A percentile compares a stretch with the other conserved stretches of the same genome.
These are phyloP conservation scores for Tangara arthus DNA, from an alignment of 2,797 vertebrate genomes.

Conservation along the genomic window DNA sequence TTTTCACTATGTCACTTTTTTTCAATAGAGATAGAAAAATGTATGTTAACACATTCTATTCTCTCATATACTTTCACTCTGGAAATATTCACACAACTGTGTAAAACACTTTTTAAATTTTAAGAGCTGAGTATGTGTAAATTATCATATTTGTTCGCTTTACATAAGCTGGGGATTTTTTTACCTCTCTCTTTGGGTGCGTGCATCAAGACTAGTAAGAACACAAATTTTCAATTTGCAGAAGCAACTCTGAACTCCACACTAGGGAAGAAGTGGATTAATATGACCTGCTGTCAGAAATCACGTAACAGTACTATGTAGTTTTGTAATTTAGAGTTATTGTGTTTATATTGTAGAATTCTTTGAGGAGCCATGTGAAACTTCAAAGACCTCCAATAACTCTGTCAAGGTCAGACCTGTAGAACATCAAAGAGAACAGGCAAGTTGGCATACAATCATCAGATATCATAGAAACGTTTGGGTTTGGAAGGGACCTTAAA, in stretches of 20 bases:
- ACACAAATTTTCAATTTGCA: background rate
- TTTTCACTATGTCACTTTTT: background rate
- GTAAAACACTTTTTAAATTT: background rate
- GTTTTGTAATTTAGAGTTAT: background rate
- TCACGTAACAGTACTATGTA: rapidly evolving
- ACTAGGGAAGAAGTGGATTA: background rate
- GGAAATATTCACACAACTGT: background rate
- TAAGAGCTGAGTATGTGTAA: background rate
- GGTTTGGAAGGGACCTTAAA: background rate
- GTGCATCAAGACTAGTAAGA: background rate
- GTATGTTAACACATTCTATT: background rate
- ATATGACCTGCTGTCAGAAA: background rate
- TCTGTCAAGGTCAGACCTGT: slow-evolving; percentile 45
- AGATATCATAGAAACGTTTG: background rate
- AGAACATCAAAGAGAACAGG: slow-evolving; percentile 31
- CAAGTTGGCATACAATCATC: background rate
- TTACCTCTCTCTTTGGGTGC: background rate
- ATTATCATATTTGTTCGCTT: background rate
- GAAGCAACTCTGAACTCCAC: background rate
- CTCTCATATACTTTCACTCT: background rate
- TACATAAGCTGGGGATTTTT: background rate
- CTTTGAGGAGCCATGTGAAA: slow-evolving; percentile 48
- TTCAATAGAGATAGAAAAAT: background rate
- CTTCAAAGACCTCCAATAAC: slow-evolving; percentile 27
- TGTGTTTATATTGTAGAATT: slow-evolving; percentile 46